A percentile compares a stretch with the other conserved stretches of the same genome.
These are phyloP conservation scores for Phylloscopus whistleri DNA, from an alignment of 2,113 vertebrate species.

Conservation along the genomic window DNA sequence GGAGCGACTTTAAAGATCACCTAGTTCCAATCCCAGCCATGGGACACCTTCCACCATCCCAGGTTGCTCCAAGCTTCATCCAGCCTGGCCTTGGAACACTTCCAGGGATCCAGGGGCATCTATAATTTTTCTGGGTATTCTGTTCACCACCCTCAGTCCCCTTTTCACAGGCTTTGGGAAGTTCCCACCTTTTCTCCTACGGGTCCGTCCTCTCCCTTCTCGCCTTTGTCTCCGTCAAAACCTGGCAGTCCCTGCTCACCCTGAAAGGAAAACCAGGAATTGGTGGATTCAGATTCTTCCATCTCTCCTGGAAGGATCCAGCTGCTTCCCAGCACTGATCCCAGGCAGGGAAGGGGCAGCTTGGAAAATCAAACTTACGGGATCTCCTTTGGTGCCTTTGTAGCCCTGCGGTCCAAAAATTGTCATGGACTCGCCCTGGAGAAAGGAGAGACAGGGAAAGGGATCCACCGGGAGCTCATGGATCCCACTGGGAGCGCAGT, in stretches of 20 bases:
- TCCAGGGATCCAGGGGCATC: neutral
- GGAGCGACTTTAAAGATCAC: too few relatives aligned
- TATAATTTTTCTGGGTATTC: neutral
- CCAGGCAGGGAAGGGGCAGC: neutral
- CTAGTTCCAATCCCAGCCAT: neutral
- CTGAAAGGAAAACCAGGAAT: slow-evolving; percentile 57
- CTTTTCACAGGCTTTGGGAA: neutral
- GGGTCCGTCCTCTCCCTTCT: slow-evolving; percentile 90
- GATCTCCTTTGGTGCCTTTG: slow-evolving; percentile 84
- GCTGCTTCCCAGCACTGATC: neutral
- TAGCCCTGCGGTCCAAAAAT: slow-evolving; percentile 82
- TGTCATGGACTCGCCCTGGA: slow-evolving; percentile 78
- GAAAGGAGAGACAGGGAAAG: neutral
- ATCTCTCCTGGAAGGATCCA: neutral
- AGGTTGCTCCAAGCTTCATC: fast-evolving
- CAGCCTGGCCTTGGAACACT: fast-evolving
- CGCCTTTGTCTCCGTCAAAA: slow-evolving; percentile 93
- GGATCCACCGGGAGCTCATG: neutral
- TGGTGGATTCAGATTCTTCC: neutral
- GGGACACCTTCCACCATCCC: neutral
- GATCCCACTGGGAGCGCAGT: fast-evolving
- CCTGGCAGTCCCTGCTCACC: slow-evolving; percentile 81
- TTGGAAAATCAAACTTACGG: slow-evolving; percentile 61
- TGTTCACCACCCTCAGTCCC: fast-evolving
- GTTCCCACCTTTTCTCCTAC: slow-evolving; percentile 80